Base-by-base conservation (phyloP, 92 coral and sea anemone genomes). In the Ricordea florida region DNA sequence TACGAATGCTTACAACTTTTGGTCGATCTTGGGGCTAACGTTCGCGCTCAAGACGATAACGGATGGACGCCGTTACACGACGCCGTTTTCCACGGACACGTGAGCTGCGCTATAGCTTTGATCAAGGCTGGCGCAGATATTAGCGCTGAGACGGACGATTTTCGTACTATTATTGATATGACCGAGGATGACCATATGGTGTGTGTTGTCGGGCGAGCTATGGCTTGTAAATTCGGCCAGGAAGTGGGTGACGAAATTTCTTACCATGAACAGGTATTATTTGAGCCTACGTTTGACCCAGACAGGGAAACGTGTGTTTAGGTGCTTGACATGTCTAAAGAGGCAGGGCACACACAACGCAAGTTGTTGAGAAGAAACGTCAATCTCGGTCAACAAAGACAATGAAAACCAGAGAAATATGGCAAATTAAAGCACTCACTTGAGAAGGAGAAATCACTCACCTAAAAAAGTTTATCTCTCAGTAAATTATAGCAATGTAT, bases 1-100 rank as follows among this genome's bases (percentile, higher is more conserved):
- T 80, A 86, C 41, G 96, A 80, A 36, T 96, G 99, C 48, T 78
- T 90, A 14, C 97, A 96, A 29, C 84, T 96, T 6, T 78, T 96
- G 20, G 58, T 96, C 15, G 92, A 92, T 32, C 91, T 87, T 14
- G 97, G 99, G 25, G 97, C 97, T 32, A 51, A 92, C 20, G 93
- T 96, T 17, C 62, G 89, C 64, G 69, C 52, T 3, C 69, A 25
- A 20, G 93, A 89, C 62, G 82, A 58, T 4, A 33, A 25, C 0
- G 97, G 93, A 0, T 92, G 97, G 87, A 83, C 92, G 0, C 96
- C 99, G 0, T 30, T 96, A 13, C 99, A 92, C 46, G 93, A 93
- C 61, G 97, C 99, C 0, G 99, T 92, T 15, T 90, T 82, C 38
- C 92, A 90, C 40, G 97, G 88, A 8, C 89, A 92, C 47, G 52